phyloP scores from a whole-genome alignment of 2,888 invertebrate species.

The Punctoribates punctum region DNA sequence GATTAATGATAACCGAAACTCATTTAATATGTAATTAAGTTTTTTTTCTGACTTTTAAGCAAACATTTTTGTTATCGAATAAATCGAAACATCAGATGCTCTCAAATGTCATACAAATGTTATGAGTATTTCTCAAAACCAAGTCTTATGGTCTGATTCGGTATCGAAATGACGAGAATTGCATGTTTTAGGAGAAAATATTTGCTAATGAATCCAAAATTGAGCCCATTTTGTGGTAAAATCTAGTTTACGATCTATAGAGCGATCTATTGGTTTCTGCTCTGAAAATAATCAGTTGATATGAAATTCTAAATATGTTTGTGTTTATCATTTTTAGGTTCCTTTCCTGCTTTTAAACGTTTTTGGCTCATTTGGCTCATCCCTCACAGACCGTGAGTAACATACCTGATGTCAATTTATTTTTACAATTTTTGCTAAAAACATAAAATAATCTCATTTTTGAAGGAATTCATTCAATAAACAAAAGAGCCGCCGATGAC shows the following conservation, averaged over 20 bases:
- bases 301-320: background rate
- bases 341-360: background rate
- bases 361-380: background rate
- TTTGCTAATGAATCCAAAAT: background rate
- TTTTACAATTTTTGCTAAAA: background rate
- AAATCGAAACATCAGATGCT: no score
- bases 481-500: slow-evolving; percentile 27
- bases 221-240: background rate
- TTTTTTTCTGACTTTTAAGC: no score
- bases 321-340: background rate
- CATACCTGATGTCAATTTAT: background rate
- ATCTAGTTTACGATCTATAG: slow-evolving; percentile 16
- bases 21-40: no score
- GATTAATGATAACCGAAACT: no score
- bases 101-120: no score
- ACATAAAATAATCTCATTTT: background rate
- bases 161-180: no score
- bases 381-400: background rate
- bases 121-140: no score
- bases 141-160: no score
- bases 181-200: no score
- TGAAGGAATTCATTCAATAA: background rate
- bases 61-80: no score
- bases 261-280: background rate
- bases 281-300: slow-evolving; percentile 3